Evolutionary conservation across 1,140 invertebrate species (phyloP), one percentile per base, ranked within the genome.

Genomic region (Chionoecetes opilio): DNA sequence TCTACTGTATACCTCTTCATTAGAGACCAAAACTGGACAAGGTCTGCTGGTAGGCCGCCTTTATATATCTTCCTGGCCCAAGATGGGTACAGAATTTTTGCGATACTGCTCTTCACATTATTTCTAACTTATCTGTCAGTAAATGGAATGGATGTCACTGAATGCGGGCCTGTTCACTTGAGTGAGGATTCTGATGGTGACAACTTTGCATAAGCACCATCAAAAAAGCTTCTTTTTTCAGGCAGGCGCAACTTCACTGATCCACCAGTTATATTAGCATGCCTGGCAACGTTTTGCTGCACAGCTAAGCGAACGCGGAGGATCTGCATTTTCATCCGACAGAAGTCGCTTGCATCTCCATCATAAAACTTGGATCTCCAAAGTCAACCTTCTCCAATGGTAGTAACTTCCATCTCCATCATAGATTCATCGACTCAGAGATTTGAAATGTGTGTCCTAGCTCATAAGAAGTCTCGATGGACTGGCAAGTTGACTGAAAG

Each of bases 81-180:
- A 17, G 85, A 37, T 87, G 91, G 89, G 41, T 41, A 90, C n/a
- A 91, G n/a, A 38, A 95, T n/a, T 95, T 38, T 84, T 95, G 31
- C 89, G 46, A 89, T 91, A 95, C 35, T 95, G 94, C 41, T 86
- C 91, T 86, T 95, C 88, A 91, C 89, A 91, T n/a, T 11, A 82
- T 34, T 91, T 92, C 88, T 32, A 95, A 17, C 31, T 75, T 84
- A 29, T 95, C 87, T 91, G 85, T n/a, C 53, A 87, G 41, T 41
- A 86, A 82, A 41, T 82, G 35, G 38, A 82, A 91, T 32, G 75
- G 89, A 85, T 32, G n/a, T 91, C 46, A 75, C 29, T 92, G 89
- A 90, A 91, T 95, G 88, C 32, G 26, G 91, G 82, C 29, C 88
- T 32, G 38, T 93, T 86, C 75, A 93, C 14, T 21, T 93, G 82